A percentile compares a stretch with the other conserved stretches of the same genome.
Evolutionary conservation across 2,113 vertebrate species (phyloP).

Genomic region (Chitala chitala): DNA sequence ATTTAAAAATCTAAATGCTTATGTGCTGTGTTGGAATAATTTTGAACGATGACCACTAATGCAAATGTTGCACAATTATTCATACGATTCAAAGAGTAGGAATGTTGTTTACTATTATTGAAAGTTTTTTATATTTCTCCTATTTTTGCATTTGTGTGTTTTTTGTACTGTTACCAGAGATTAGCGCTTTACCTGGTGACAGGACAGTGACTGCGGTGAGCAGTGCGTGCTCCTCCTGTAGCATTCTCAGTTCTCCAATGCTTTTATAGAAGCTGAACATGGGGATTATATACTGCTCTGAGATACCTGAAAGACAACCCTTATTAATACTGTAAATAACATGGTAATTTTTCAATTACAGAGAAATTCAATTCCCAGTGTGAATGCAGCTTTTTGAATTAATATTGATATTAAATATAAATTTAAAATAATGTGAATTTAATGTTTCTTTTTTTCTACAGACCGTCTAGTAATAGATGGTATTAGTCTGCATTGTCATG

Average conservation of each 20-base stretch:
- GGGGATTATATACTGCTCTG: conserved; percentile 88
- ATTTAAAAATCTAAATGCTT: too few species aligned
- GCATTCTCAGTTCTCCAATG: conserved; percentile 84
- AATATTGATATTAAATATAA: too few species aligned
- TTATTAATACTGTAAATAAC: not conserved
- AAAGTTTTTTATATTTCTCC: not conserved
- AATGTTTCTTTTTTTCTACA: too few species aligned
- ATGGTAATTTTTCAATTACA: too few species aligned
- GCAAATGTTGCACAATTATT: not conserved
- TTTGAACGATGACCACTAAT: too few species aligned
- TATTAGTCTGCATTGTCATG: too few species aligned
- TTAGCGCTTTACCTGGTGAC: conserved; percentile 74
- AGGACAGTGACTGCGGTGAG: conserved; percentile 90
- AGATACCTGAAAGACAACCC: conserved; percentile 70
- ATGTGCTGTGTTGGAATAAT: too few species aligned
- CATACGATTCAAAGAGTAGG: not conserved
- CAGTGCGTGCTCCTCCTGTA: conserved; percentile 85
- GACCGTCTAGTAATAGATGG: too few species aligned
- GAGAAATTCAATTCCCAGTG: too few species aligned
- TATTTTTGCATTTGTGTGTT: not conserved
- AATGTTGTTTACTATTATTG: not conserved
- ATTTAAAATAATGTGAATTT: too few species aligned
- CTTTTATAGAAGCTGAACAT: conserved; percentile 98
- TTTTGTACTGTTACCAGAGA: not conserved
- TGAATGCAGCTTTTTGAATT: too few species aligned